A percentile compares a stretch with the other conserved stretches of the same genome.
These are phyloP conservation scores for Diglossa brunneiventris DNA, from an alignment of 2,113 vertebrate genomes.

Conservation along the genomic window DNA sequence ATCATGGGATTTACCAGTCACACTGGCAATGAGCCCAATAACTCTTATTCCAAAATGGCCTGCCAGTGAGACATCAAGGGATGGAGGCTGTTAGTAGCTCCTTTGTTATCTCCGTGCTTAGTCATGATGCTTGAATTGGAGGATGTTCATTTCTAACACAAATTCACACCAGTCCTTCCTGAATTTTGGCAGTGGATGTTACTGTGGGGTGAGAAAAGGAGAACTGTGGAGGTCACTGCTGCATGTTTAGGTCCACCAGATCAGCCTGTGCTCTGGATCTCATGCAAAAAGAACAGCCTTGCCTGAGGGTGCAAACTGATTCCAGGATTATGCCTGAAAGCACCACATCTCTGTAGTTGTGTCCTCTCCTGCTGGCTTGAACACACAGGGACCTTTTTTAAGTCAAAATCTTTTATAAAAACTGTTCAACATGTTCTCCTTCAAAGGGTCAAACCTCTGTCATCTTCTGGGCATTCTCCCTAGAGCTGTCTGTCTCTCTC, in stretches of 20 bases:
- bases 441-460: background rate
- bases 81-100: background rate
- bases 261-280: background rate
- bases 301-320: background rate
- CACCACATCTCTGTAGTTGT: background rate
- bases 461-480: background rate
- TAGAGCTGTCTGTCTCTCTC: background rate
- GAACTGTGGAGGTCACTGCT: background rate
- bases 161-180: background rate
- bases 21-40: conserved; percentile 13
- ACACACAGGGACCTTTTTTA: background rate
- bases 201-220: background rate
- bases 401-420: background rate
- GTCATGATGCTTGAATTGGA: background rate
- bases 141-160: background rate
- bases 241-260: background rate
- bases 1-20: conserved; percentile 35
- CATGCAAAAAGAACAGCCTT: background rate
- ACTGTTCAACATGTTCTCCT: background rate
- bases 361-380: background rate
- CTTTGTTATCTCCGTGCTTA: conserved; percentile 3
- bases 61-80: conserved; percentile 7
- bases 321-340: background rate
- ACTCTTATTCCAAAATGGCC: conserved; percentile 25
- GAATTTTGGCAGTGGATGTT: background rate